A percentile compares a stretch with the other conserved stretches of the same genome.
These are phyloP conservation scores for Eubucco bourcierii DNA, from an alignment of 2,113 vertebrate genomes.

Conservation along the genomic window DNA sequence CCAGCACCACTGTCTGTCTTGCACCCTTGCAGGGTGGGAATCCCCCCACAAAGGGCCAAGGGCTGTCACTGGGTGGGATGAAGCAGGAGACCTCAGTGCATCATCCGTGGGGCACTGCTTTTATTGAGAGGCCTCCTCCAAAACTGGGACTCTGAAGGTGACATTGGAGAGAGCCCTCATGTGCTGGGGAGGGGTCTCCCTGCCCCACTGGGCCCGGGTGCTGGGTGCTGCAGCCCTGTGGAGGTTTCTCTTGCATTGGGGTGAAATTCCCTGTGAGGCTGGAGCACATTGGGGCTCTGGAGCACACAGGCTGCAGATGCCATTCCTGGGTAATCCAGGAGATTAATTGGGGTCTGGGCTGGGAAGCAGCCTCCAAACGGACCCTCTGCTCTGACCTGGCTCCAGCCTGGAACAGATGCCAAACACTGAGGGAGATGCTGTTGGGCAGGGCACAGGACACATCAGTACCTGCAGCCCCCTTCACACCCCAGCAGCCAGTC, in stretches of 20 bases:
- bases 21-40: neutral
- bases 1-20: accelerated
- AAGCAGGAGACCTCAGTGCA: neutral
- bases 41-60: neutral
- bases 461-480: neutral
- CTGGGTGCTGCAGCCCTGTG: neutral
- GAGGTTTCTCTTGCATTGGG: neutral
- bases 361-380: conserved; percentile 23
- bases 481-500: neutral
- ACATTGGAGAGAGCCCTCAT: neutral
- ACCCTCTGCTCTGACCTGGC: conserved; percentile 31
- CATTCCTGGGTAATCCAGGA: conserved; percentile 66
- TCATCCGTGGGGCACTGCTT: neutral
- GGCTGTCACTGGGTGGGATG: neutral
- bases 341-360: conserved; percentile 65
- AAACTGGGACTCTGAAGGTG: neutral
- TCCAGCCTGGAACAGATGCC: neutral
- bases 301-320: conserved; percentile 23
- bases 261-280: neutral
- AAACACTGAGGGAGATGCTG: neutral
- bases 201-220: accelerated
- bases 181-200: neutral
- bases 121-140: neutral
- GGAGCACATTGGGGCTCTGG: conserved; percentile 1
- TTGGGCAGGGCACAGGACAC: neutral